Evolutionary conservation across 2,797 vertebrate genomes (phyloP).

Genomic region (Sphenodon punctatus): DNA sequence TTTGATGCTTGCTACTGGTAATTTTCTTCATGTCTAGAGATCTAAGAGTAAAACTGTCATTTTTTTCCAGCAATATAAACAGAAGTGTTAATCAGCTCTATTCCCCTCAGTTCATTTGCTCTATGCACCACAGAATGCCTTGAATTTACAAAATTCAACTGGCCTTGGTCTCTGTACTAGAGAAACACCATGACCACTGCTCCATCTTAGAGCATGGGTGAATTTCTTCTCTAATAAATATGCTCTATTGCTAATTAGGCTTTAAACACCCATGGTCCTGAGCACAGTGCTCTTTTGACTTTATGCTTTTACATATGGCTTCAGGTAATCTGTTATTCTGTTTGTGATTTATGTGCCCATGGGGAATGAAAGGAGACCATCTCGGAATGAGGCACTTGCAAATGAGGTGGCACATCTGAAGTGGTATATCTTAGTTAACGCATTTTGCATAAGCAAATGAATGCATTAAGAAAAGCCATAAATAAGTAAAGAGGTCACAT

Average conservation of each 20-base stretch:
- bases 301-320: background rate
- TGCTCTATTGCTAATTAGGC: background rate
- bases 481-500: background rate
- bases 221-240: background rate
- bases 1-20: background rate
- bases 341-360: background rate
- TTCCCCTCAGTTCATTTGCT: background rate
- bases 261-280: background rate
- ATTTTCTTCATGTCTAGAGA: background rate
- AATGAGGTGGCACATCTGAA: background rate
- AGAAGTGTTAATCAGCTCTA: background rate
- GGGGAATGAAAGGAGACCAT: background rate
- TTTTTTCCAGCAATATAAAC: background rate
- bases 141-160: slow-evolving; percentile 20
- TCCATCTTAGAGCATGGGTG: background rate
- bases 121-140: background rate
- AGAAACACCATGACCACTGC: slow-evolving; percentile 9
- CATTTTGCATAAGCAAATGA: background rate
- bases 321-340: background rate
- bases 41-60: background rate
- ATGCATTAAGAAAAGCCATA: background rate
- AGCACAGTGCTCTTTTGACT: background rate
- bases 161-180: background rate
- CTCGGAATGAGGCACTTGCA: background rate
- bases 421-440: background rate